A percentile compares a stretch with the other conserved stretches of the same genome.
These are phyloP conservation scores for Varecia variegata DNA, from an alignment of 2,797 vertebrate genomes.

Conservation along the genomic window DNA sequence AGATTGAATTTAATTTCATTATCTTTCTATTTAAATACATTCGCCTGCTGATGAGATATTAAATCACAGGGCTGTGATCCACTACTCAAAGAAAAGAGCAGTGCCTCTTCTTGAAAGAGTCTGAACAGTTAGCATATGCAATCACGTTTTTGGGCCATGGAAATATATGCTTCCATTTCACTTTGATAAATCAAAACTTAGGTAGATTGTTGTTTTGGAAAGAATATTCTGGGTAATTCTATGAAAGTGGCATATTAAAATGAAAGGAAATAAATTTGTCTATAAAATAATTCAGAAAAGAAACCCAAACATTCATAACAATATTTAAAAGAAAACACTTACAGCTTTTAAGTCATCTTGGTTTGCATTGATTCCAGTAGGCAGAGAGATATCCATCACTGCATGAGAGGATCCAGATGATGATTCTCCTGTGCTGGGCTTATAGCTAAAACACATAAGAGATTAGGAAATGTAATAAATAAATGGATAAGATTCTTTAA, in stretches of 20 bases:
- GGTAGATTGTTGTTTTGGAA: neutral
- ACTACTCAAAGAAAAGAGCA: neutral
- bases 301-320: neutral
- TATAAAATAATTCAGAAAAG: neutral
- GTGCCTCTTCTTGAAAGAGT: neutral
- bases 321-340: constrained; percentile 66
- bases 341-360: constrained; percentile 88
- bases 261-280: neutral
- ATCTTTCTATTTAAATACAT: constrained; percentile 33
- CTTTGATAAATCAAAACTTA: neutral
- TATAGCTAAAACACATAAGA: constrained; percentile 86
- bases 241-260: neutral
- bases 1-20: neutral
- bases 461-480: neutral
- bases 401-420: constrained; percentile 86
- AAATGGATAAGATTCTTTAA: neutral
- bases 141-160: neutral
- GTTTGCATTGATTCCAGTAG: constrained; percentile 88
- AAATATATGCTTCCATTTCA: neutral
- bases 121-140: neutral
- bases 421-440: constrained; percentile 79
- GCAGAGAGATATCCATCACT: constrained; percentile 93
- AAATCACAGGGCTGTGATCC: neutral
- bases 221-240: constrained; percentile 20
- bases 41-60: neutral